Conservation (phyloP, 2,113 vertebrate genomes). For the Onychostoma macrolepis region DNA sequence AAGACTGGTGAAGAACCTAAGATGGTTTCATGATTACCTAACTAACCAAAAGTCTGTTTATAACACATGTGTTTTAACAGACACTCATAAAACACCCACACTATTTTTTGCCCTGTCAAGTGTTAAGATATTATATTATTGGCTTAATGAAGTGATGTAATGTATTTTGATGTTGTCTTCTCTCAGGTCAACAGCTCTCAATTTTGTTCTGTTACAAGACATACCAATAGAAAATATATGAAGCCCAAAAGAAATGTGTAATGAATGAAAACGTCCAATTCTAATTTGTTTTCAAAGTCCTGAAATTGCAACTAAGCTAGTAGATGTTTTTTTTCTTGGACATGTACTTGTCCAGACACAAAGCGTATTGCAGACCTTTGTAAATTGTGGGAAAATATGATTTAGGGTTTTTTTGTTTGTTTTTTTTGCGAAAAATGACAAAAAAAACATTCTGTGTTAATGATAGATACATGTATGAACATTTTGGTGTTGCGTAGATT, state of each 20-base stretch:
- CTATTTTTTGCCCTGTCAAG: conserved; percentile 76
- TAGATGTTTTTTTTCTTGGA: conserved; percentile 47
- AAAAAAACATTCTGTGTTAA: conserved; percentile 86
- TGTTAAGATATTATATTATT: conserved; percentile 91
- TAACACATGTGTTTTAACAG: conserved; percentile 69
- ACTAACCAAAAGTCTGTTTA: conserved; percentile 64
- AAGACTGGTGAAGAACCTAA: conserved; percentile 56
- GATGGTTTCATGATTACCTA: conserved; percentile 82
- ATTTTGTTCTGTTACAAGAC: conserved; percentile 90
- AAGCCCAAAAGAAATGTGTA: conserved; percentile 83
- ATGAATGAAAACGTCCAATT: conserved; percentile 81
- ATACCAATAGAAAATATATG: conserved; percentile 80
- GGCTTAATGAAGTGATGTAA: conserved; percentile 97
- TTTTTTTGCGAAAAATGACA: conserved; percentile 59
- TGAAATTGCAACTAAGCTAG: conserved; percentile 45
- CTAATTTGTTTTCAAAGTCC: conserved; percentile 41
- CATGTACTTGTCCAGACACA: conserved; percentile 74
- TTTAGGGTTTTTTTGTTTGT: conserved; percentile 77
- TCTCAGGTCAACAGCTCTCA: conserved; percentile 99
- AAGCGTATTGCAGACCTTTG: conserved; percentile 83
- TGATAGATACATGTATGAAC: conserved; percentile 86
- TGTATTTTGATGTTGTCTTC: conserved; percentile 99
- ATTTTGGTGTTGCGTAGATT: conserved; percentile 96
- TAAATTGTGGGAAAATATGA: conserved; percentile 72
- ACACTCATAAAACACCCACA: conserved; percentile 44